Evolutionary conservation across 2,797 vertebrate species (phyloP).

Genomic region (Menidia menidia): DNA sequence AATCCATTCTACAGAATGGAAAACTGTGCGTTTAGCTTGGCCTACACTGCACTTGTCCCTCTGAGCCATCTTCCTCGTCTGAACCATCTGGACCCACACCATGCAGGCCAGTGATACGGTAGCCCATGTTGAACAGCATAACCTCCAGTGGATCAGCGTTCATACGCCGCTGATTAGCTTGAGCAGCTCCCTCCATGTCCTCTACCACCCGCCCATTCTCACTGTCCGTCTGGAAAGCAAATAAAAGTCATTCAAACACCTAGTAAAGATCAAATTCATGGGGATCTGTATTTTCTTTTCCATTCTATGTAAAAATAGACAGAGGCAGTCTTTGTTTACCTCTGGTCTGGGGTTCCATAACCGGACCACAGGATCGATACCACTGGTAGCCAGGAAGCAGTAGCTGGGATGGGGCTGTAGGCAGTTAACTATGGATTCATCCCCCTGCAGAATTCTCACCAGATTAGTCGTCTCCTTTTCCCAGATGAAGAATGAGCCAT

Average conservation of each 20-base stretch:
- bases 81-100: slow-evolving; percentile 90
- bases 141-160: slow-evolving; percentile 97
- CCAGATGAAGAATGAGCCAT: slow-evolving; percentile 99
- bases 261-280: background rate
- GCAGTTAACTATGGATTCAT: slow-evolving; percentile 98
- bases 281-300: background rate
- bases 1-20: slow-evolving; percentile 56
- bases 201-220: slow-evolving; percentile 93
- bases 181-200: slow-evolving; percentile 97
- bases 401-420: slow-evolving; percentile 97
- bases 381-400: slow-evolving; percentile 98
- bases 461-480: slow-evolving; percentile 98
- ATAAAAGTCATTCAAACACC: background rate
- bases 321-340: slow-evolving; percentile 73
- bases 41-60: slow-evolving; percentile 97
- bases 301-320: background rate
- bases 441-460: slow-evolving; percentile 95
- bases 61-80: slow-evolving; percentile 95
- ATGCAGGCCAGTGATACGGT: slow-evolving; percentile 95
- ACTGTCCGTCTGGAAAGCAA: slow-evolving; percentile 85
- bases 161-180: slow-evolving; percentile 98
- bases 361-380: slow-evolving; percentile 96
- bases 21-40: slow-evolving; percentile 87
- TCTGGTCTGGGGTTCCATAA: slow-evolving; percentile 97
- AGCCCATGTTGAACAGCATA: slow-evolving; percentile 99